Evolutionary conservation across 2,797 vertebrate species (phyloP).

Genomic region (Percopsis omiscomaycus): DNA sequence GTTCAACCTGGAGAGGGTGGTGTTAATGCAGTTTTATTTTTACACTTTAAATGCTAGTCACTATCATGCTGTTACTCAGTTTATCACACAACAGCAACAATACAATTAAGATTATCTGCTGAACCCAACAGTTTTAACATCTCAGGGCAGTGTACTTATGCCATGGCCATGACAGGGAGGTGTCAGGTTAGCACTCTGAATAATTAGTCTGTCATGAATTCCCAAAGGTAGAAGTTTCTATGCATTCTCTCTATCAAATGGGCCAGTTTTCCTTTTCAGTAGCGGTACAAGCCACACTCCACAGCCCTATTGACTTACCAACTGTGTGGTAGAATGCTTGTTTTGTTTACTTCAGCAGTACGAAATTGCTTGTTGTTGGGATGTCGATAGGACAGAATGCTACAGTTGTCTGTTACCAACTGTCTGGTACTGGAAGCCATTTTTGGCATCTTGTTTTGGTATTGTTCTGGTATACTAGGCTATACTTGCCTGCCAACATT

Average conservation of each 20-base stretch:
- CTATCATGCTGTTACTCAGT: no score
- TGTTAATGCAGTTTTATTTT: no score
- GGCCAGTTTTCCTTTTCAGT: slow-evolving; percentile 13
- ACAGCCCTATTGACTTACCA: slow-evolving; percentile 22
- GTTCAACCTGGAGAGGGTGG: no score
- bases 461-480: slow-evolving; percentile 45
- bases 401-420: slow-evolving; percentile 76
- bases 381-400: slow-evolving; percentile 55
- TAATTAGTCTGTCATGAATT: slow-evolving; percentile 4
- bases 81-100: no score
- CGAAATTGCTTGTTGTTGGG: slow-evolving; percentile 53
- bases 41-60: no score
- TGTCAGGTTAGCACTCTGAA: neutral
- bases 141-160: neutral
- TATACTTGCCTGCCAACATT: slow-evolving; percentile 20
- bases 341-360: slow-evolving; percentile 54
- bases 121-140: no score
- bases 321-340: slow-evolving; percentile 48
- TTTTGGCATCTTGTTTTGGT: slow-evolving; percentile 38
- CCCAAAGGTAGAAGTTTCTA: slow-evolving; percentile 15
- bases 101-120: no score
- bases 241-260: slow-evolving; percentile 6
- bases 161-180: neutral
- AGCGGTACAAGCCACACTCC: slow-evolving; percentile 20
- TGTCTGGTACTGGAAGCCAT: slow-evolving; percentile 49